Conservation (phyloP, 2,888 invertebrate genomes). For the Coremacera marginata region DNA sequence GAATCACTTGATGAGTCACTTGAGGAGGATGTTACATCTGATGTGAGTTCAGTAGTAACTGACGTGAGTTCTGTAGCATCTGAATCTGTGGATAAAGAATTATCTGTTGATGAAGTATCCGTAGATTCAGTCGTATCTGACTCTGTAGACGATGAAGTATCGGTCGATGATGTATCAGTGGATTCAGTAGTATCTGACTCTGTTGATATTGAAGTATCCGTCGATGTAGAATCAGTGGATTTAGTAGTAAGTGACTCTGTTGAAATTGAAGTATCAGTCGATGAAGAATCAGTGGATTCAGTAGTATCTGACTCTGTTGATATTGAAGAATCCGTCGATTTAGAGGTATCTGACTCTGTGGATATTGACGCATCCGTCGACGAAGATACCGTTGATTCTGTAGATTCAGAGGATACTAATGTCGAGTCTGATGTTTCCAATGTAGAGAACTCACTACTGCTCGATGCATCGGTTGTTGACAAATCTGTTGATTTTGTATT, state of each 20-base stretch:
- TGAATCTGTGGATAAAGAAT: neutral
- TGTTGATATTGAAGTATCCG: slow-evolving; percentile 37
- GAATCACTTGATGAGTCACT: neutral
- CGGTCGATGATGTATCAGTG: slow-evolving; percentile 13
- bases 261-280: slow-evolving; percentile 17
- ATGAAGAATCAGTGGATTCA: slow-evolving; percentile 34
- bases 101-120: slow-evolving; percentile 10
- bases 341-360: slow-evolving; percentile 28
- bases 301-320: slow-evolving; percentile 26
- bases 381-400: slow-evolving; percentile 43
- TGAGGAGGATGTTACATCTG: neutral
- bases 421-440: slow-evolving; percentile 23
- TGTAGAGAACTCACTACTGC: neutral
- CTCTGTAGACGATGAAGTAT: slow-evolving; percentile 23
- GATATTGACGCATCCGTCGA: slow-evolving; percentile 33
- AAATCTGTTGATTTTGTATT: slow-evolving; percentile 43
- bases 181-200: slow-evolving; percentile 18
- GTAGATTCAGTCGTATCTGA: slow-evolving; percentile 5
- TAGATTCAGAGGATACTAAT: slow-evolving; percentile 11
- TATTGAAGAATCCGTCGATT: slow-evolving; percentile 31
- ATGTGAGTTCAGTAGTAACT: neutral
- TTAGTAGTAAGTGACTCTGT: slow-evolving; percentile 37
- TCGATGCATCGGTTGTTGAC: neutral
- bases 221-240: slow-evolving; percentile 43
- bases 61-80: neutral